Percentiles rank a stretch among this genome's conserved stretches.
Conservation (phyloP, 1,140 invertebrate species). For the Cotesia typhae region DNA sequence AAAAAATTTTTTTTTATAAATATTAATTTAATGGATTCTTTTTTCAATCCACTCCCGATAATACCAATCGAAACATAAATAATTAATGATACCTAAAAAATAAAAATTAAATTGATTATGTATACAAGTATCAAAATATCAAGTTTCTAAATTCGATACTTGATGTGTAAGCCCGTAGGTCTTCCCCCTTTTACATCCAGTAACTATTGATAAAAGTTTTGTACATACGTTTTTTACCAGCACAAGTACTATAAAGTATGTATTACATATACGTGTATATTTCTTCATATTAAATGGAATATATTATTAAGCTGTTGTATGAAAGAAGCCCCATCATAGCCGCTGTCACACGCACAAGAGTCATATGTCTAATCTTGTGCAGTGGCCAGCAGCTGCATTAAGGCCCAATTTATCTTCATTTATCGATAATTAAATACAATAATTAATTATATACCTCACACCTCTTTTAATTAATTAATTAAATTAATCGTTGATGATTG, state of each 20-base stretch:
- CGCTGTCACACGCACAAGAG: conserved; percentile 97
- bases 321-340: conserved; percentile 82
- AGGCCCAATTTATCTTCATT: conserved; percentile 63
- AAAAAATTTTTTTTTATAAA: too few species aligned
- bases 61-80: too few species aligned
- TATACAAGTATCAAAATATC: conserved; percentile 12
- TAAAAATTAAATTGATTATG: background rate
- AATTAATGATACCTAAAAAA: background rate
- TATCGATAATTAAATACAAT: too few species aligned
- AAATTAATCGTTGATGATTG: background rate
- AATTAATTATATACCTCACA: too few species aligned
- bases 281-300: conserved; percentile 9
- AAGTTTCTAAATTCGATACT: conserved; percentile 5
- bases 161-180: background rate
- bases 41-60: too few species aligned
- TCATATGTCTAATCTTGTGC: conserved; percentile 91
- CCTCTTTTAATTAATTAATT: background rate
- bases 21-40: too few species aligned
- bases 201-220: background rate
- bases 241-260: conserved; percentile 16
- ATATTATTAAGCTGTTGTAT: conserved; percentile 41
- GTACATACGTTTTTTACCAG: conserved; percentile 16
- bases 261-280: conserved; percentile 5
- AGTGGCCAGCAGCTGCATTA: conserved; percentile 94
- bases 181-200: conserved; percentile 5